Evolutionary conservation across 2,888 invertebrate genomes (phyloP).

Genomic region (Drosophila neutralis): DNA sequence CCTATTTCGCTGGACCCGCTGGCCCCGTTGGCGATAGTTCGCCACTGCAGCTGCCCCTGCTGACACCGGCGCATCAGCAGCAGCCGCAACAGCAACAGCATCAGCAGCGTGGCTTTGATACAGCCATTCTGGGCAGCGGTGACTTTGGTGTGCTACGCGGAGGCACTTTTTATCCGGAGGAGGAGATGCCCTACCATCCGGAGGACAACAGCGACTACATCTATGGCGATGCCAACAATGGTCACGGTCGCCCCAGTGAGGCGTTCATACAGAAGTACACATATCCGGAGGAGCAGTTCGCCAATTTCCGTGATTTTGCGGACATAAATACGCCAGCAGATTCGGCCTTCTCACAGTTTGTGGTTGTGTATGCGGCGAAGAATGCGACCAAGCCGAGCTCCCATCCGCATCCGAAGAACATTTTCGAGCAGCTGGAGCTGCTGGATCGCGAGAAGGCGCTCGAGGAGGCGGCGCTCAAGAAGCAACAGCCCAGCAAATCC

Average conservation of each 20-base stretch:
- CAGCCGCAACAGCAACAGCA: conserved; percentile 48
- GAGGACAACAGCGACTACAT: conserved; percentile 86
- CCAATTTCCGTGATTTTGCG: conserved; percentile 95
- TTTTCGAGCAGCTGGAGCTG: conserved; percentile 91
- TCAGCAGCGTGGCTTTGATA: conserved; percentile 85
- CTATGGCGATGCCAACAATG: conserved; percentile 87
- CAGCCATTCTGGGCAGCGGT: conserved; percentile 91
- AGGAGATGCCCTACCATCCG: conserved; percentile 87
- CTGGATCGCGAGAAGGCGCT: conserved; percentile 87
- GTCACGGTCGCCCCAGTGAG: conserved; percentile 90
- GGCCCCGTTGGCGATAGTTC: conserved; percentile 64
- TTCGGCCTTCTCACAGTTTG: conserved; percentile 92
- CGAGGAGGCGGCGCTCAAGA: conserved; percentile 76
- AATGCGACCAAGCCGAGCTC: conserved; percentile 87
- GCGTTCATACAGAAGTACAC: conserved; percentile 88
- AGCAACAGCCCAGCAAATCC: conserved; percentile 85
- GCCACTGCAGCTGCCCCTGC: conserved; percentile 53
- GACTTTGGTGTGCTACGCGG: conserved; percentile 95
- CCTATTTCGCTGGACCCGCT: conserved; percentile 87
- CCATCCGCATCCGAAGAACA: conserved; percentile 89
- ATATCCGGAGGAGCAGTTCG: conserved; percentile 93
- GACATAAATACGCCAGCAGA: conserved; percentile 94
- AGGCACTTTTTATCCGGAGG: conserved; percentile 93
- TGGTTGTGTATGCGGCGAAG: conserved; percentile 93
- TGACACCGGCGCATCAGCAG: conserved; percentile 47